Percentiles rank a stretch among this genome's conserved stretches.
Conservation (phyloP, 2,888 invertebrate species). For the Limenitis camilla region DNA sequence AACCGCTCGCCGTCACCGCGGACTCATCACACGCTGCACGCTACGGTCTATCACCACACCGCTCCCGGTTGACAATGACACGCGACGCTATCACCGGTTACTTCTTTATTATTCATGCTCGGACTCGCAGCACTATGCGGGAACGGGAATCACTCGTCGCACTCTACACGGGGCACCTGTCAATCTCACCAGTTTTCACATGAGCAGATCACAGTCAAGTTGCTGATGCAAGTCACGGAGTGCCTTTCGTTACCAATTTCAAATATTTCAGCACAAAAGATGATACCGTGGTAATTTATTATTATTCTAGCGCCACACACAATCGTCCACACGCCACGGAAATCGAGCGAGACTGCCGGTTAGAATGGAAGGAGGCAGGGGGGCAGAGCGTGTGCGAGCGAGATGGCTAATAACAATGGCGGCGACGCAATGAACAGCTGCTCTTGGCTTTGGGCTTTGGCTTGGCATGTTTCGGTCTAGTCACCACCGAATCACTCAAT, state of each 20-base stretch:
- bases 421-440: constrained; percentile 64
- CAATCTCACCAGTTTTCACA: constrained; percentile 41
- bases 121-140: constrained; percentile 52
- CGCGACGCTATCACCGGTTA: constrained; percentile 64
- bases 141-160: constrained; percentile 63
- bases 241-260: constrained; percentile 23
- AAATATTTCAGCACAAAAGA: constrained; percentile 65
- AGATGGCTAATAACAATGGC: constrained; percentile 60
- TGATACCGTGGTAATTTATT: constrained; percentile 52
- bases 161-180: constrained; percentile 53
- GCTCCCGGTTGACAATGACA: constrained; percentile 53
- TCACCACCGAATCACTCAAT: background rate
- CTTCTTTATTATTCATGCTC: constrained; percentile 74
- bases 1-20: constrained; percentile 71
- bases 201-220: constrained; percentile 20
- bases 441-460: constrained; percentile 32
- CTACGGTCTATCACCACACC: constrained; percentile 54
- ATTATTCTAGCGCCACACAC: constrained; percentile 29
- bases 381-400: constrained; percentile 36
- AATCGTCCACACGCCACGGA: constrained; percentile 51
- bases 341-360: constrained; percentile 68
- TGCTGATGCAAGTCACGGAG: constrained; percentile 3
- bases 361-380: constrained; percentile 25
- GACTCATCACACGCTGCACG: constrained; percentile 61
- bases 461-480: constrained; percentile 19